Base-by-base conservation (phyloP, 2,888 invertebrate genomes). In the Pristionchus exspectatus region DNA sequence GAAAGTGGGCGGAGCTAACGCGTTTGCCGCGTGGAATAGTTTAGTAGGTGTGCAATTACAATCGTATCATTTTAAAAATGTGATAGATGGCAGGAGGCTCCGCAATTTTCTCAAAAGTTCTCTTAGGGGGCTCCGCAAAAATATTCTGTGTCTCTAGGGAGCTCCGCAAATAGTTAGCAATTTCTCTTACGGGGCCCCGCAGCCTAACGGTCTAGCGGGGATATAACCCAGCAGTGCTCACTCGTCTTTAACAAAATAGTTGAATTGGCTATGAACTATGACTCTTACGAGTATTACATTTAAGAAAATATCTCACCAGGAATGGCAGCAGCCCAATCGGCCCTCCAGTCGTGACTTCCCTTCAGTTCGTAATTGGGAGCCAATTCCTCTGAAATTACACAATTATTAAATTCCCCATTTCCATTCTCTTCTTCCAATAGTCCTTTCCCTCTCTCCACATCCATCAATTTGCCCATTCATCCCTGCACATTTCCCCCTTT, bases 321-420 rank as follows among this genome's bases (percentile, higher is more conserved):
- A 50, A 95, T 90, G 59, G 93, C 92, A 10, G 93, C 93, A 63
- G 91, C 88, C 95, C 94, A 95, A 88, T 95, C 95, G 33, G 92
- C 93, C 30, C 92, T 91, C 95, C 95, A 95, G 88, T 95, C 94
- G 69, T 93, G 91, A 21, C 91, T 92, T 54, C 93, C 93, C 74
- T 91, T 91, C 89, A 92, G 91, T 88, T 94, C 92, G 91, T 92
- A 94, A 90, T 93, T 94, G 44, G 93, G 90, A 81, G 92, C 91
- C 90, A 94, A 87, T 90, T 93, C 93, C 90, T 93, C 93, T 92
- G 87, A 66, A 92, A 90, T n/a, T 30, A 69, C 21, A 38, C 33
- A 59, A 59, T 85, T 85, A 85, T 85, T 85, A 81, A 50, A 81
- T 81, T 81, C 54, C 16, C n/a, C 38, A 44, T 21, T 54, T 33